Base-by-base conservation (phyloP, 2,888 invertebrate species). In the Pyrgus malvae region DNA sequence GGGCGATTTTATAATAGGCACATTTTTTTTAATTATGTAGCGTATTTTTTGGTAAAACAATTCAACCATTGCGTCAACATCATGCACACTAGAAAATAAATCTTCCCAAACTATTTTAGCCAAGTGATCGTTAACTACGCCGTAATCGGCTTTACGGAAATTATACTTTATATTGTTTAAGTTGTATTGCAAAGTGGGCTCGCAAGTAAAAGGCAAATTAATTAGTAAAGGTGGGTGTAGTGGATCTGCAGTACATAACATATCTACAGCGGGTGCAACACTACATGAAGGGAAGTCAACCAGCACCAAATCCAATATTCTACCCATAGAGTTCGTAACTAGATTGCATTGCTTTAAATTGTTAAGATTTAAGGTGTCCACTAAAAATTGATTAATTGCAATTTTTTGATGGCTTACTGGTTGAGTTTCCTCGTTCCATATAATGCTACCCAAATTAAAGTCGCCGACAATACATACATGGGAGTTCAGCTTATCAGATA, bases 241-340 rank as follows among this genome's bases (percentile, higher is more conserved):
- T 17, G 48, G 48, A 48, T 48, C 48, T 11, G 25, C 48, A 6
- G 35, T 4, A 33, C 8, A 37, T 25, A 48, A n/a, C 0, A 25
- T 3, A 2, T 48, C 46, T 1, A 37, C n/a, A 6, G 46, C 23
- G n/a, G 4, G 35, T 2, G 35, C 14, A 1, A 37, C 37, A 9
- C 0, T 6, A 25, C 46, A 37, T n/a, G 37, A 4, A 21, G 37
- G 9, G 2, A 37, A 48, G 11, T 48, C 46, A 4, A 16, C 14
- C 2, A 48, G n/a, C 16, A 48, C 46, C 9, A 48, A 48, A 9
- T 48, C 46, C 3, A 48, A 17, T 7, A 37, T 25, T 2, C 37
- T 35, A 16, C 21, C 25, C 46, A 48, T 48, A 4, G 3, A 11
- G 9, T 48, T 48, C 1, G 8, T n/a, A 16, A 48, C 12, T n/a